Evolutionary conservation across 2,797 vertebrate genomes (phyloP), one percentile per base, ranked within the genome.

Genomic region (Oreonectes daqikongensis): DNA sequence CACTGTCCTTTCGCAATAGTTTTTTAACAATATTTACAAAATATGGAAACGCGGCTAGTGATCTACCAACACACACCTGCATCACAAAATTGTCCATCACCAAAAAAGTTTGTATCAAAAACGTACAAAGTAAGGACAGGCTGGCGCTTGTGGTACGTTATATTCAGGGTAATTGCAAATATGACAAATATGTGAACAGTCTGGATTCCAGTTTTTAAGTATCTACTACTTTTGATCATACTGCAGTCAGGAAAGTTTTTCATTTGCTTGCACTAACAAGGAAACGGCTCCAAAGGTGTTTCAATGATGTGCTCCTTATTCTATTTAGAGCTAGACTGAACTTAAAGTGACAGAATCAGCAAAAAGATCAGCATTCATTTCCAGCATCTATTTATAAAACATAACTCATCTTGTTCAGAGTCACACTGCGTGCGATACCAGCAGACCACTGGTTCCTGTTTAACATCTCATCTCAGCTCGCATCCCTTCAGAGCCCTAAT

Each of bases 331-430:
- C 42, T 46, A 67, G 69, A 71, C 69, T 71, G 53, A 57, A 17
- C 70, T 75, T 71, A 73, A 68, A 82, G 57, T 67, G 66, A 61
- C 72, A 76, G 61, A 76, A 71, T 77, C 75, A 76, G 74, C 74
- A 50, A 69, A 69, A 80, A 69, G 44, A 72, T 68, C 52, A 44
- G 68, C 68, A 75, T 77, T 79, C 57, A 75, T 57, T 64, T 74
- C 48, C 65, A 61, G 50, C 75, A 69, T 72, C 74, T 84, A 82
- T 80, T 82, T 79, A 80, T 79, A 79, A 79, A 76, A 79, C 69
- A 55, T 20, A 53, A 32, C 40, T 66, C 69, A 68, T 61, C 73
- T 59, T 77, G 40, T 66, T 59, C 70, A 50, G 65, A 75, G 78
- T 76, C 73, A 72, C 64, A 78, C 71, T 75, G 69, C 64, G 75